These are phyloP conservation scores for Meandrina meandrites DNA, from an alignment of 92 coral and sea anemone genomes.

Conservation along the genomic window DNA sequence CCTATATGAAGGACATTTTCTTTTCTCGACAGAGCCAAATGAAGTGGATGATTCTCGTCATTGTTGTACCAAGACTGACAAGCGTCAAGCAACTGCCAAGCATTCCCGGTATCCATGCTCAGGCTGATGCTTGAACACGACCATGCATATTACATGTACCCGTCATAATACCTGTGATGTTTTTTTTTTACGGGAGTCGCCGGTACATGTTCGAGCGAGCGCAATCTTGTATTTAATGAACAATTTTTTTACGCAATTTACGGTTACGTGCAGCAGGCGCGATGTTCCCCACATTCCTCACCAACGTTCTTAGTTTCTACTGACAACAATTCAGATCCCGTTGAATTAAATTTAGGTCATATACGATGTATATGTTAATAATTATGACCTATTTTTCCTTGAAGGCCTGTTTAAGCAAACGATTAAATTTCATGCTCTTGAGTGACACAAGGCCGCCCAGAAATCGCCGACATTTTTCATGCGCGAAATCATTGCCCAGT, in stretches of 20 bases:
- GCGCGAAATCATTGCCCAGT: too few species aligned
- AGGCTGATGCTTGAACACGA: too few species aligned
- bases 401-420: background rate
- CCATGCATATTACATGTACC: conserved; percentile 10
- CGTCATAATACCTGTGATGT: conserved; percentile 1
- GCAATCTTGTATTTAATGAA: background rate
- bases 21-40: too few species aligned
- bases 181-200: background rate
- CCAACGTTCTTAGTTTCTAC: background rate
- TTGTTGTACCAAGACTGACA: too few species aligned
- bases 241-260: background rate
- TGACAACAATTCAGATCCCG: background rate
- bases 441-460: too few species aligned
- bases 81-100: too few species aligned
- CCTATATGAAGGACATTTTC: too few species aligned
- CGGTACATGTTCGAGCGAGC: background rate
- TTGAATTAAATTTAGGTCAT: background rate
- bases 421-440: too few species aligned
- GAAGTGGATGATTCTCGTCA: too few species aligned
- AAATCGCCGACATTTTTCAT: too few species aligned
- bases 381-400: background rate
- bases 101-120: too few species aligned
- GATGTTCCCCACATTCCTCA: background rate
- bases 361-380: background rate
- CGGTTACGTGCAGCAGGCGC: background rate